Evolutionary conservation across 2,888 invertebrate genomes (phyloP), one percentile per base, ranked within the genome.

Genomic region (Lasius platythorax): DNA sequence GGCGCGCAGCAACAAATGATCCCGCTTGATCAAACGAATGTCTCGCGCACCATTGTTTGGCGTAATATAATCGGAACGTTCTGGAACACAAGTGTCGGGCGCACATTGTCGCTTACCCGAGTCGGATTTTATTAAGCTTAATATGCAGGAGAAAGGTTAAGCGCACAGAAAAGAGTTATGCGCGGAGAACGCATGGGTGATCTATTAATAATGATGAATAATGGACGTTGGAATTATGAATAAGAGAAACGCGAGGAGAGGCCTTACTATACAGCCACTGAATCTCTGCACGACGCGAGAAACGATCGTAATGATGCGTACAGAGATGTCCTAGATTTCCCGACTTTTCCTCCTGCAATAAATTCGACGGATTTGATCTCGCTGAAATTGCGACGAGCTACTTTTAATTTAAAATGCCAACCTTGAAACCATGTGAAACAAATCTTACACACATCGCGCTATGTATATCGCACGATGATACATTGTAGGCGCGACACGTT

Each of bases 161-260:
- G 58, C 70, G 70, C 78, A 30, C 40, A n/a, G 43, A 50, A 66
- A 53, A 76, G 76, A 76, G 37, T 76, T 53, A 76, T 46, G 46
- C 66, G 50, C 30, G 66, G 53, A 11, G 18, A 53, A 53, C 78
- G 72, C 46, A 74, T 58, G 33, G 67, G 37, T 50, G 84, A 66
- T 82, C 84, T 84, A 84, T 84, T 84, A 84, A 82, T 84, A 84
- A 84, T 61, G 74, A 82, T 84, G 84, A 84, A 68, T 63, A 84
- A 82, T 40, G 61, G 40, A 82, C 53, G 50, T 46, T 61, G 82
- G 84, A 66, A 81, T 84, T 84, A 81, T 64, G 79, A 37, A 67
- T 37, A 58, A 28, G 70, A 56, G 23, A 33, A 37, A 40, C 43
- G 43, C 23, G 40, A 53, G 28, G 33, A 23, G 40, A 58, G 67